Evolutionary conservation across 1,140 invertebrate genomes (phyloP).

Genomic region (Diprion similis): DNA sequence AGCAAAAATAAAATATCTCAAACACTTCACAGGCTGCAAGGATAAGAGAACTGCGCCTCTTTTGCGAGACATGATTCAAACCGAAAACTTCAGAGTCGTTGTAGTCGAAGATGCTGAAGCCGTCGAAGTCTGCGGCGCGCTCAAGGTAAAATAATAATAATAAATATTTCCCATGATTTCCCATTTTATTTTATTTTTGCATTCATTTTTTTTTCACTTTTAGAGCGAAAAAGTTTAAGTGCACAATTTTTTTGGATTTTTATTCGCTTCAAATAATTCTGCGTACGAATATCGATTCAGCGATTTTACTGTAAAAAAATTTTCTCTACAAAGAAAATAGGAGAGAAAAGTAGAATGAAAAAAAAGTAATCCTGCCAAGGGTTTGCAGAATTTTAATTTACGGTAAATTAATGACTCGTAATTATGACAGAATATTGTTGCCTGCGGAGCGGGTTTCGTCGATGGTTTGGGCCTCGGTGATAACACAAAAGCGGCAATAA

Average conservation of each 20-base stretch:
- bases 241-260: too few species aligned
- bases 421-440: slow-evolving; percentile 78
- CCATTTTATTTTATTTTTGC: not conserved
- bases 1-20: not conserved
- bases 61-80: slow-evolving; percentile 77
- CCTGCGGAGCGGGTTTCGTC: slow-evolving; percentile 82
- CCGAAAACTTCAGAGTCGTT: slow-evolving; percentile 80
- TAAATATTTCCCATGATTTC: too few species aligned
- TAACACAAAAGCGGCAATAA: slow-evolving; percentile 88
- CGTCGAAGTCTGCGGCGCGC: slow-evolving; percentile 85
- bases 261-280: too few species aligned
- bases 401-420: slow-evolving; percentile 15
- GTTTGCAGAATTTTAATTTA: not conserved
- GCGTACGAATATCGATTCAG: too few species aligned
- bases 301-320: not conserved
- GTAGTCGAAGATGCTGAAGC: slow-evolving; percentile 79
- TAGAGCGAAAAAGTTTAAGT: too few species aligned
- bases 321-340: too few species aligned
- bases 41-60: slow-evolving; percentile 65
- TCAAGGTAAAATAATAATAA: slow-evolving; percentile 68
- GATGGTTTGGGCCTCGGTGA: slow-evolving; percentile 82
- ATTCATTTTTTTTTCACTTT: too few species aligned
- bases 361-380: too few species aligned
- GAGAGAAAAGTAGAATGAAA: too few species aligned
- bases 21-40: slow-evolving; percentile 62